A percentile compares a stretch with the other conserved stretches of the same genome.
phyloP scores from a whole-genome alignment of 1,140 invertebrate species.

The Bradysia coprophila region DNA sequence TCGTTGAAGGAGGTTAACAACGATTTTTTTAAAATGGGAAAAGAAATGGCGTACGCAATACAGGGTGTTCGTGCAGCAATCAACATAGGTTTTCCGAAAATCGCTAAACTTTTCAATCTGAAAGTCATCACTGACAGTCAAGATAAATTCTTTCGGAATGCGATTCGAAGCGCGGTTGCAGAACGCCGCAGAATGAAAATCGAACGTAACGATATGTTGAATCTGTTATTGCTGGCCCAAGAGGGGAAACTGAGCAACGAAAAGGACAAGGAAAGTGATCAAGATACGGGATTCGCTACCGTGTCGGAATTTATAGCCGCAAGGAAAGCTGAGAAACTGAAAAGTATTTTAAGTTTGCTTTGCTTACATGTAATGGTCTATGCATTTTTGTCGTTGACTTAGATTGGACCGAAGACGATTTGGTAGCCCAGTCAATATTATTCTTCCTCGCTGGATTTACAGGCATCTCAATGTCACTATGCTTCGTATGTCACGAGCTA shows the following conservation, averaged over 20 bases:
- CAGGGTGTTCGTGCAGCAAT: slow-evolving; percentile 2
- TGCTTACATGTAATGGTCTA: neutral
- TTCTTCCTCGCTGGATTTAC: slow-evolving; percentile 15
- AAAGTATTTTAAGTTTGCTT: neutral
- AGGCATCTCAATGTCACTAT: slow-evolving; percentile 13
- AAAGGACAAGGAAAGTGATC: neutral
- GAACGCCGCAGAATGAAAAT: slow-evolving; percentile 17
- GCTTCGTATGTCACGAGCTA: slow-evolving; percentile 23
- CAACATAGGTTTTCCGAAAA: neutral
- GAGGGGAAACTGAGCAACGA: slow-evolving; percentile 9
- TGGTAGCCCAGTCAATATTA: neutral
- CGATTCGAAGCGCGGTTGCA: slow-evolving; percentile 9
- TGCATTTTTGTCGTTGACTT: neutral
- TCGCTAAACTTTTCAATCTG: neutral
- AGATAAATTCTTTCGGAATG: neutral
- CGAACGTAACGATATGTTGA: slow-evolving; percentile 25
- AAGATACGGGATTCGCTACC: neutral
- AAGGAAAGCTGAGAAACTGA: neutral
- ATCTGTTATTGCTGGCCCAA: slow-evolving; percentile 23
- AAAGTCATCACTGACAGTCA: neutral
- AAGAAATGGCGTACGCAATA: slow-evolving; percentile 7
- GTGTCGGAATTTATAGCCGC: neutral
- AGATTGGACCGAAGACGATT: slow-evolving; percentile 3
- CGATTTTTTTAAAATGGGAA: slow-evolving; percentile 21
- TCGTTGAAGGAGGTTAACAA: slow-evolving; percentile 9